Conservation (phyloP, 2,113 vertebrate genomes). For the Halichoerus grypus region DNA sequence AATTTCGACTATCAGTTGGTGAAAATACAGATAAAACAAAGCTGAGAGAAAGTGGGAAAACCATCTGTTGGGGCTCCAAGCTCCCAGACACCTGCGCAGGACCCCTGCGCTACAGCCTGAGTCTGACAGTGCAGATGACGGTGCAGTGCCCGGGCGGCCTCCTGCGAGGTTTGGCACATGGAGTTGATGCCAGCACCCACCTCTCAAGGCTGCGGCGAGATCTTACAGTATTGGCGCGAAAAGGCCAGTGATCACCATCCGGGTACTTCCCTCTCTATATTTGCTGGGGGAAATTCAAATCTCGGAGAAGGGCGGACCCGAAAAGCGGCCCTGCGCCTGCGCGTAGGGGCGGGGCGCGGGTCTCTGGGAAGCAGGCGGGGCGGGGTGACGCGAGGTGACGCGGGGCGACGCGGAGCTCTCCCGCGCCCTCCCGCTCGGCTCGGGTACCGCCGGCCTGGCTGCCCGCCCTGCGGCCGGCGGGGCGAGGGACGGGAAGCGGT, state of each 20-base stretch:
- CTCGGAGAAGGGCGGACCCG: constrained; percentile 77
- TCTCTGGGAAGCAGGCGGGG: constrained; percentile 78
- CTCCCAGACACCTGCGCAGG: neutral
- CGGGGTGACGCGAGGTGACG: constrained; percentile 57
- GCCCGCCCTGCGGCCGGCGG: neutral
- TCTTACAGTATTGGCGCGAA: constrained; percentile 79
- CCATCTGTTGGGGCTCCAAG: neutral
- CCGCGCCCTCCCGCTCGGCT: neutral
- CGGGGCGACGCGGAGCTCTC: neutral
- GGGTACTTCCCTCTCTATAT: constrained; percentile 65
- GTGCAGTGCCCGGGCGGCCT: neutral
- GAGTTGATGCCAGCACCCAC: neutral
- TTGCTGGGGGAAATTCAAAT: constrained; percentile 77
- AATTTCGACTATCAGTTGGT: neutral
- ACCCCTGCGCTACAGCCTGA: neutral
- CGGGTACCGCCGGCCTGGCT: neutral
- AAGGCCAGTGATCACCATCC: constrained; percentile 70
- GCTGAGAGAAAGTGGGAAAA: neutral
- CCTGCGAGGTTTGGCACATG: neutral
- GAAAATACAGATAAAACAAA: constrained; percentile 1
- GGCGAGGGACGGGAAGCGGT: too few species aligned
- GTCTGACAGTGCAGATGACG: neutral
- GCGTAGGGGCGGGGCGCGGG: constrained; percentile 61
- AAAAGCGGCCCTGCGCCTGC: constrained; percentile 61
- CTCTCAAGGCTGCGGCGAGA: constrained; percentile 3